Base-by-base conservation (phyloP, 1,140 invertebrate genomes). In the Drosophila suzukii region DNA sequence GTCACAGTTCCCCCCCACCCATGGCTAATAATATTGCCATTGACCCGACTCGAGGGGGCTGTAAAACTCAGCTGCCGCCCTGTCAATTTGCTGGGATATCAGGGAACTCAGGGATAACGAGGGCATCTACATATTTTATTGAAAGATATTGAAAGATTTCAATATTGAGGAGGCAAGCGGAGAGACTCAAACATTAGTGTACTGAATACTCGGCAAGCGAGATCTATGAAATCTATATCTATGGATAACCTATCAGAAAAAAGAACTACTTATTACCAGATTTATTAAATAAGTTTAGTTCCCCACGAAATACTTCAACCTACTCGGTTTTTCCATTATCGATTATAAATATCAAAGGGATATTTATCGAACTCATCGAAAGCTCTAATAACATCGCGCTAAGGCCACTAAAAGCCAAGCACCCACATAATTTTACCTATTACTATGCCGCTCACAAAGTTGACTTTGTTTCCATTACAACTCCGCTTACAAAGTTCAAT, bases 51-150 rank as follows among this genome's bases (percentile, higher is more conserved):
- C 67, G 27, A 41, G 43, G 55, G 43, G 66, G 81, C 84, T 89
- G 80, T 89, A 84, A 89, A 89, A 78, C 70, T 89, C 84, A 89
- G 84, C 81, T 89, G 84, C 63, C 70, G 77, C 80, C 66, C 80
- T 89, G 84, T 89, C 84, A 89, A 89, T 89, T 89, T 89, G 80
- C 70, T 20, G 50, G 49, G 51, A 55, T 57, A 34, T 55, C 50
- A 47, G 30, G 32, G 38, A 20, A 24, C 15, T 41, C 60, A 34
- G 12, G 38, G 55, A 63, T 61, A 60, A 24, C 27, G 27, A 71
- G 77, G 71, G 83, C 75, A 90, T 91, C 88, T 91, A 76, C 89
- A 90, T 91, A 91, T 91, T 90, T 89, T 84, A 89, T 91, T 91
- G 81, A 91, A 91, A 86, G 83, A 89, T 89, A 90, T 91, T 86